A percentile compares a stretch with the other conserved stretches of the same genome.
Evolutionary conservation across 2,888 invertebrate species (phyloP).

Genomic region (Carterocephalus palaemon): DNA sequence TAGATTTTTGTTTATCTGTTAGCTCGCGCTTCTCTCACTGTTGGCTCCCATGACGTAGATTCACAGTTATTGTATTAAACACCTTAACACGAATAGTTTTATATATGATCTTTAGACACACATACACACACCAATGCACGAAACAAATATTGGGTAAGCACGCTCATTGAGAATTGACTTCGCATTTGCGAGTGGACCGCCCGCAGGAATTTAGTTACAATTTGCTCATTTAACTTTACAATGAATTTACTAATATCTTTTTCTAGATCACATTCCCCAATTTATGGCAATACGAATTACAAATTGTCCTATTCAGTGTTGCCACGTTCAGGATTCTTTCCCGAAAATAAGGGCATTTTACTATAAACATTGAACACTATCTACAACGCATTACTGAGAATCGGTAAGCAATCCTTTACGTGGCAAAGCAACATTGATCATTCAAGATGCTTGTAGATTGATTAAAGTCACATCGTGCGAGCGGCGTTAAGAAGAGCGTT

Average conservation of each 20-base stretch:
- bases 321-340: slow-evolving; percentile 26
- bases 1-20: slow-evolving; percentile 63
- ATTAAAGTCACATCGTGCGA: slow-evolving; percentile 31
- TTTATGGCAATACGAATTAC: slow-evolving; percentile 7
- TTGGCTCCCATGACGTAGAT: slow-evolving; percentile 64
- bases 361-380: slow-evolving; percentile 37
- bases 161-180: slow-evolving; percentile 70
- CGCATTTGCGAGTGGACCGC: slow-evolving; percentile 53
- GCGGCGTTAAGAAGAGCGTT: slow-evolving; percentile 42
- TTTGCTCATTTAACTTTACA: slow-evolving; percentile 6
- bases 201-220: slow-evolving; percentile 34
- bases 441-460: slow-evolving; percentile 3
- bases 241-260: slow-evolving; percentile 11
- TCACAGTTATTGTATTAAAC: slow-evolving; percentile 67
- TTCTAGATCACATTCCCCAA: neutral
- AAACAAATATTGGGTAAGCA: slow-evolving; percentile 61
- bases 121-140: slow-evolving; percentile 55
- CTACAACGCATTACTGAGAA: slow-evolving; percentile 33
- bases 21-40: slow-evolving; percentile 56
- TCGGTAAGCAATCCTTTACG: slow-evolving; percentile 24
- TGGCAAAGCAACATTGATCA: slow-evolving; percentile 12
- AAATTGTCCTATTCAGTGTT: slow-evolving; percentile 21
- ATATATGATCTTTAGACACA: slow-evolving; percentile 53
- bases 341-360: slow-evolving; percentile 31
- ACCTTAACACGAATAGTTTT: slow-evolving; percentile 68